Base-by-base conservation (phyloP, 2,113 vertebrate genomes). In the Cyanoliseus patagonus region DNA sequence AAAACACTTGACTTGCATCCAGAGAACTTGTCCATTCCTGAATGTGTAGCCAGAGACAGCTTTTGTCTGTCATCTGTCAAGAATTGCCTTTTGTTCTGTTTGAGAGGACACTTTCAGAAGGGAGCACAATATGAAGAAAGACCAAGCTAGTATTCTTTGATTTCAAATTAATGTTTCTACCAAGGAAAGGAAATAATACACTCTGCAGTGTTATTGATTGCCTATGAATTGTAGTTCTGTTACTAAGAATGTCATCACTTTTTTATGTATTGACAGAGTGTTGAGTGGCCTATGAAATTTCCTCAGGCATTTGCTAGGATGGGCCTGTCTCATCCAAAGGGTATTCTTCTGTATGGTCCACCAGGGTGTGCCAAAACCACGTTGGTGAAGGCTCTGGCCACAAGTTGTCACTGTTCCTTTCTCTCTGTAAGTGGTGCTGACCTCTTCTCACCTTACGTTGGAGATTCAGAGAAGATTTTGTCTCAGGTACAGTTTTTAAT, bases 311-410 rank as follows among this genome's bases (percentile, higher is more conserved):
- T 99, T 80, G 94, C 97, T 17, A 98, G 99, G 81, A 98, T 99
- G 97, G 99, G 99, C 30, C 98, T 99, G 76, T 94, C 97, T 49
- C 98, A 95, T 12, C 99, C 99, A 6, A 98, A 97, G 39, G 99
- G 99, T 4, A 97, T 99, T 86, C 98, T 99, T 70, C 98, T 99
- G 30, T 99, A 98, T 4, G 99, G 99, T 12, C 99, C 99, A 3
- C 98, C 99, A 0, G 99, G 99, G 8, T 99, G 99, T 81, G 99
- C 99, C 23, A 99, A 99, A 97, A 99, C 99, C 20, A 99, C 98
- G 0, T 97, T 99, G 28, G 99, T 99, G 74, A 98, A 96, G 83
- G 99, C 99, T 24, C 98, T 98, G 18, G 99, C 99, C 39, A 96
- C 98, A 3, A 98, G 98, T 30, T 99, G 98, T 67, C 98, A 97